phyloP scores from a whole-genome alignment of 2,888 invertebrate species.

The Ligdia adustata region DNA sequence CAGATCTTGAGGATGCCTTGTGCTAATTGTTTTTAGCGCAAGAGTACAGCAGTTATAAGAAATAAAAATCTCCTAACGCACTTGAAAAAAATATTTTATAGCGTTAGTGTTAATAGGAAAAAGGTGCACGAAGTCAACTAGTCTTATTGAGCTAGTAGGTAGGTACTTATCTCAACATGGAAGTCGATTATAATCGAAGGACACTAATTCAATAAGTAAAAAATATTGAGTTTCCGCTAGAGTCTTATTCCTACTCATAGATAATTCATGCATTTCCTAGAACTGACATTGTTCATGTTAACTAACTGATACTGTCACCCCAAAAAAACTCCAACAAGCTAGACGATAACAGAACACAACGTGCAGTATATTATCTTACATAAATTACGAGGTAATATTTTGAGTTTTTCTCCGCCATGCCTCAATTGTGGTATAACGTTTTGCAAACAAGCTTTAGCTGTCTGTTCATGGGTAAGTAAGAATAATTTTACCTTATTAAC shows the following conservation, averaged over 20 bases:
- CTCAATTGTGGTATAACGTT: conserved; percentile 21
- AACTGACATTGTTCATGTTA: conserved; percentile 7
- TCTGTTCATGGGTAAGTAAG: conserved; percentile 18
- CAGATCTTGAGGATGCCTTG: too few species aligned
- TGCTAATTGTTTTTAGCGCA: too few species aligned
- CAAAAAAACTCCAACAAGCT: conserved; percentile 24
- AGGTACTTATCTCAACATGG: neutral
- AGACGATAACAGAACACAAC: conserved; percentile 13
- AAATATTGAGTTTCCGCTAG: conserved; percentile 1
- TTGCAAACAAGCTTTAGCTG: conserved; percentile 16
- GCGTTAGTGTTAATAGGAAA: too few species aligned
- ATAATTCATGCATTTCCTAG: conserved; percentile 3
- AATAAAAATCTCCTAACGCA: too few species aligned
- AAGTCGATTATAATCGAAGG: neutral
- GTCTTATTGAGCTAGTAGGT: too few species aligned
- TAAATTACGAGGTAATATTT: conserved; percentile 22
- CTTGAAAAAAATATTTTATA: too few species aligned
- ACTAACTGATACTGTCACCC: conserved; percentile 18
- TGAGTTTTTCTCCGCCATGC: conserved; percentile 25
- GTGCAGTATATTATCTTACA: conserved; percentile 10
- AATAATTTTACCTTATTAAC: too few species aligned
- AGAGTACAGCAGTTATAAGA: too few species aligned
- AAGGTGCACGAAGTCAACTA: too few species aligned
- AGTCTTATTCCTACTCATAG: neutral
- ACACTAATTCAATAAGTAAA: neutral